Base-by-base conservation (phyloP, 2,797 vertebrate species). In the Capromys pilorides region DNA sequence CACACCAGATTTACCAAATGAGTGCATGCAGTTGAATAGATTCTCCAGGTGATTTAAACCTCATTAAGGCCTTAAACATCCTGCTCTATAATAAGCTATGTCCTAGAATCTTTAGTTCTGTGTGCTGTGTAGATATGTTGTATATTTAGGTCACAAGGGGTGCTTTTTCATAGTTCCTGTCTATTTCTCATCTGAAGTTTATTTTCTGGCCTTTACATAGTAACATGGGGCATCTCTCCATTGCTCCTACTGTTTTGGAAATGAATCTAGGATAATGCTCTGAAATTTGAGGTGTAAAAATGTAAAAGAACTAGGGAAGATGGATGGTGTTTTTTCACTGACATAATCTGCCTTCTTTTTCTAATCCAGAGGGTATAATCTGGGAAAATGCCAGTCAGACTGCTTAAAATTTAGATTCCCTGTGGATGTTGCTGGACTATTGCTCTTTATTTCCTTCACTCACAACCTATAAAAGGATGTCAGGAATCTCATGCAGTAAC, bases 351-450 rank as follows among this genome's bases (percentile, higher is more conserved):
- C 59, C 81, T 86, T 79, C 33, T 36, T 92, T 94, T 96, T 87
- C 86, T 95, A 84, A 96, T 86, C 39, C 81, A 88, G 89, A 90
- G 36, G 71, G 41, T 89, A 79, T 89, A 96, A 81, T 73, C 86
- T 96, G 39, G 89, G 88, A 97, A 66, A 84, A 91, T 91, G 95
- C 86, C 81, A 94, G 84, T 96, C 93, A 95, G 92, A 90, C 82
- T 78, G 7, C 90, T 90, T 97, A 82, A 91, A 95, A 92, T 41
- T 49, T 94, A 95, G 36, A 54, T 91, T 95, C 78, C 96, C 64
- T 41, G 16, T 86, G 64, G 73, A 78, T 95, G 22, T 96, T 90
- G n/a, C 91, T 94, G 91, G 96, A 94, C 88, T 95, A 79, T 39
- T 88, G 8, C 93, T 95, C 61, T 12, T 96, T 57, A 62, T 28